Evolutionary conservation across 1,140 invertebrate genomes (phyloP).

Genomic region (Anastrepha ludens): DNA sequence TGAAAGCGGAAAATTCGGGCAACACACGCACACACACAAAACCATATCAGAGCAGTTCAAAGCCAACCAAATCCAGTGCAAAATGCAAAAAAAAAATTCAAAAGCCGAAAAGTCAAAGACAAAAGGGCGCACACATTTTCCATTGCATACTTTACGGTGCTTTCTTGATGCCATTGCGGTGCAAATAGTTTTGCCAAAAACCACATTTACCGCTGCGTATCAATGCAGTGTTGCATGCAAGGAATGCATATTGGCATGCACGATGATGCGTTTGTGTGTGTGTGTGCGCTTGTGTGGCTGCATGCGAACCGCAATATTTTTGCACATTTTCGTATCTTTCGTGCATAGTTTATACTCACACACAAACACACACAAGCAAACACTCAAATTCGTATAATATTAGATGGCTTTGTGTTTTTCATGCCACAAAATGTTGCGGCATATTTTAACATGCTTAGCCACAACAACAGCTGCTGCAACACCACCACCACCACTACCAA

Average conservation of each 20-base stretch:
- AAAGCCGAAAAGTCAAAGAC: constrained; percentile 23
- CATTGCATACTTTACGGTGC: constrained; percentile 8
- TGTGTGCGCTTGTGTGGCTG: neutral
- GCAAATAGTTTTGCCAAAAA: constrained; percentile 38
- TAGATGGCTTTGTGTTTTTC: constrained; percentile 25
- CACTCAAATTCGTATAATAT: neutral
- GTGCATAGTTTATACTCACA: neutral
- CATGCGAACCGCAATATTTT: constrained; percentile 34
- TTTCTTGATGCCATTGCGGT: constrained; percentile 32
- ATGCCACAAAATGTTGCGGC: constrained; percentile 42
- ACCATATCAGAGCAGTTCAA: neutral
- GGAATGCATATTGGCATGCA: neutral
- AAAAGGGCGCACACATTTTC: neutral
- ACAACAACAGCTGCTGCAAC: constrained; percentile 48
- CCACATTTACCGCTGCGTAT: constrained; percentile 48
- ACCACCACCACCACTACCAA: neutral
- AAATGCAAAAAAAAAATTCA: neutral
- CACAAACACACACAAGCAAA: constrained; percentile 10
- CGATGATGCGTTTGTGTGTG: neutral
- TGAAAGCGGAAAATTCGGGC: no score
- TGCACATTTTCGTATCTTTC: constrained; percentile 38
- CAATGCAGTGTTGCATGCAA: constrained; percentile 30
- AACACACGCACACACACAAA: neutral
- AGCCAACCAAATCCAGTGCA: neutral
- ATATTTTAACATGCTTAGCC: constrained; percentile 42